phyloP scores from a whole-genome alignment of 2,888 invertebrate species.

The Hydrotaea cyrtoneurina region DNA sequence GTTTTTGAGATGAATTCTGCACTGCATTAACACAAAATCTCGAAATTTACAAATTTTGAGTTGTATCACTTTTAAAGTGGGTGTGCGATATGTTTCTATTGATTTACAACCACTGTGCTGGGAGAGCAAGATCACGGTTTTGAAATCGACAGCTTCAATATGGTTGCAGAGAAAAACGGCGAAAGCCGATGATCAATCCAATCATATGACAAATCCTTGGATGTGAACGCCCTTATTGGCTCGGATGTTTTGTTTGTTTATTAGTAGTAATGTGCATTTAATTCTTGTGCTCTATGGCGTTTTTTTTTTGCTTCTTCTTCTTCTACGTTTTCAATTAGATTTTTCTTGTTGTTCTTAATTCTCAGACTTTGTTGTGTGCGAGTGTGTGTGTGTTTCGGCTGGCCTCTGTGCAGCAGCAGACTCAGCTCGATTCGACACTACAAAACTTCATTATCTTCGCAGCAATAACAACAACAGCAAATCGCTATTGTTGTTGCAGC shows the following conservation, averaged over 20 bases:
- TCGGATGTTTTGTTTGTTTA: slow-evolving; percentile 13
- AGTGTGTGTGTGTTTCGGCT: neutral
- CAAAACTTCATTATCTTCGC: slow-evolving; percentile 65
- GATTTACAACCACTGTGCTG: no score
- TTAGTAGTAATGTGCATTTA: slow-evolving; percentile 8
- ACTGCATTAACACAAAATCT: no score
- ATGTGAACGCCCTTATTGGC: no score
- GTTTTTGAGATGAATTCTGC: no score
- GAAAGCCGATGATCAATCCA: no score
- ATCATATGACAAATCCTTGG: no score
- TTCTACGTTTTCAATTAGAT: slow-evolving; percentile 27
- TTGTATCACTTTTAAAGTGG: no score
- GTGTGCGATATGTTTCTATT: no score
- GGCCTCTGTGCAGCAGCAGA: neutral
- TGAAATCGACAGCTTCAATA: no score
- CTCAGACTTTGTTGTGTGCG: slow-evolving; percentile 24
- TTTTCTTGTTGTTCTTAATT: slow-evolving; percentile 42
- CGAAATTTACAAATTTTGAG: no score
- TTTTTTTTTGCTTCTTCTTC: neutral
- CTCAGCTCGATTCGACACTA: slow-evolving; percentile 36
- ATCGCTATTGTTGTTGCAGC: slow-evolving; percentile 7
- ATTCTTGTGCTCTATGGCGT: slow-evolving; percentile 5
- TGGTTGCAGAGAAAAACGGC: no score
- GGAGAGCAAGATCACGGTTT: no score
- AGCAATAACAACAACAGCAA: slow-evolving; percentile 13